A percentile compares a stretch with the other conserved stretches of the same genome.
Evolutionary conservation across 2,888 invertebrate species (phyloP).

Genomic region (Orthosia gracilis): DNA sequence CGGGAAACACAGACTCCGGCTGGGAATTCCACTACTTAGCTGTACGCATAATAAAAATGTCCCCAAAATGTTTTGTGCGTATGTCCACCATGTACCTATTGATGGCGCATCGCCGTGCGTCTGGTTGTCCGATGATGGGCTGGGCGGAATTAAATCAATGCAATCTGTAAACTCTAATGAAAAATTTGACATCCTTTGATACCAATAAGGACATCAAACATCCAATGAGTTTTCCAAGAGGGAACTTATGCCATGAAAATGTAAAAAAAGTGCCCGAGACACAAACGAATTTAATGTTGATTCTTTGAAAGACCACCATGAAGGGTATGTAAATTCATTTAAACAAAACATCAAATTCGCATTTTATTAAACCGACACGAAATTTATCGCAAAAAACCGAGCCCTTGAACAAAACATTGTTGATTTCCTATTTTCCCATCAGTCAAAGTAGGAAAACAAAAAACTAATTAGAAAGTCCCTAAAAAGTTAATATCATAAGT

Average conservation of each 20-base stretch:
- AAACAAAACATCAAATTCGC: conserved; percentile 47
- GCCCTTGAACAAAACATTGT: conserved; percentile 48
- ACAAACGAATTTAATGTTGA: conserved; percentile 16
- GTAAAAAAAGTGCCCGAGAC: background rate
- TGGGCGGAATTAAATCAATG: too few species aligned
- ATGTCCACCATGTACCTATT: too few species aligned
- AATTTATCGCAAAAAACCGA: conserved; percentile 43
- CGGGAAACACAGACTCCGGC: too few species aligned
- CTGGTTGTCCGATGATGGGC: too few species aligned
- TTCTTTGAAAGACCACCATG: conserved; percentile 35
- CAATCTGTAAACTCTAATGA: background rate
- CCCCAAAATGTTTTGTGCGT: too few species aligned
- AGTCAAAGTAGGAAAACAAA: conserved; percentile 78
- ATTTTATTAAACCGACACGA: conserved; percentile 37
- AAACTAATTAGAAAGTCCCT: conserved; percentile 90
- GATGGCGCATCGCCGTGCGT: too few species aligned
- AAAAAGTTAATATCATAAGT: conserved; percentile 90
- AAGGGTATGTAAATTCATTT: conserved; percentile 22
- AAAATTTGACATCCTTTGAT: background rate
- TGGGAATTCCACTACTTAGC: too few species aligned
- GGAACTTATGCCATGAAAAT: conserved; percentile 1
- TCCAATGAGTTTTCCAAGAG: background rate
- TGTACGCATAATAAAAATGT: too few species aligned
- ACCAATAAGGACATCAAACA: background rate
- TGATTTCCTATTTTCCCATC: conserved; percentile 79